Base-by-base conservation (phyloP, 1,140 invertebrate species). In the Parapsyche elsis region DNA sequence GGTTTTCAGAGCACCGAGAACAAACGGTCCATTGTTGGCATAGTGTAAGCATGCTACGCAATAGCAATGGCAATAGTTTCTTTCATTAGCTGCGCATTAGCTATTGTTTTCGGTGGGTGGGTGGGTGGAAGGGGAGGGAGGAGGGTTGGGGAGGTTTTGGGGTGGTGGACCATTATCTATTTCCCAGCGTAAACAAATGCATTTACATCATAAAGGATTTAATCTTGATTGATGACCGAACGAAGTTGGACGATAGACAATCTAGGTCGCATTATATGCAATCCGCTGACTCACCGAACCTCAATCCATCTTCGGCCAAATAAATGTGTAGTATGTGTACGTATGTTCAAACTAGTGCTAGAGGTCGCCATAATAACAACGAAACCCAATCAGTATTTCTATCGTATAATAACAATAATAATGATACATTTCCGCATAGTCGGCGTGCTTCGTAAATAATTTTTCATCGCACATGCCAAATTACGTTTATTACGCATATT, bases 191-290 rank as follows among this genome's bases (percentile, higher is more conserved):
- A 77, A 64, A 77, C 57, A 78, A 78, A 78, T 78, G 61, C 77
- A 78, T 78, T 70, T 78, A 78, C 61, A 70, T 78, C 64, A 70
- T 78, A 71, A 76, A 76, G 78, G 75, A 80, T 82, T 80, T 82
- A 80, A 78, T 82, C 64, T 73, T 57, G 81, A 80, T 75, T 80
- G 81, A 82, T 82, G 81, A 78, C 78, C 21, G 30, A 73, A 76
- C 80, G 16, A 70, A 75, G 44, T 71, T 79, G 53, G 23, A 71
- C 57, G 46, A 80, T 77, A 80, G 78, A 82, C 78, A 82, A 80
- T 80, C 76, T 71, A 76, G 46, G 80, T 46, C 45, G 67, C 71
- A 73, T 81, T 78, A 64, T 78, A 78, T 73, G 80, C 64, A 81
- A 81, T 75, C 59, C 21, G 81, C 75, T 71, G 79, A 82, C 12